phyloP scores from a whole-genome alignment of 2,113 vertebrate species.

The Actenoides hombroni region DNA sequence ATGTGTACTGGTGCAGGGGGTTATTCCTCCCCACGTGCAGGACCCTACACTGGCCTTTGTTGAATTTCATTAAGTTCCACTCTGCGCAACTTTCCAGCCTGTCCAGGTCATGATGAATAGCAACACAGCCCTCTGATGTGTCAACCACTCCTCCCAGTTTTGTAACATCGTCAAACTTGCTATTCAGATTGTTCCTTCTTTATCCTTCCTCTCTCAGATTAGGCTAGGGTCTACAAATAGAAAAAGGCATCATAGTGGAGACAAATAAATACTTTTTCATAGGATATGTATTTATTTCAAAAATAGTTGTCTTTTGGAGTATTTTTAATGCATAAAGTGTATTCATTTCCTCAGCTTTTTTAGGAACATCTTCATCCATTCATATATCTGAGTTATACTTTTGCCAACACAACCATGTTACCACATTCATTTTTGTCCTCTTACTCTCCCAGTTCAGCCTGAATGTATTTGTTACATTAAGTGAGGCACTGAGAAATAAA shows the following conservation, averaged over 20 bases:
- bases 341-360: neutral
- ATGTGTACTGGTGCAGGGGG: too few species aligned
- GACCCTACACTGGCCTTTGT: too few species aligned
- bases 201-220: neutral
- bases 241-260: neutral
- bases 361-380: neutral
- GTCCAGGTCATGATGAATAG: neutral
- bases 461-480: neutral
- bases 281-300: rapidly evolving
- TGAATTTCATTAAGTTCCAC: neutral
- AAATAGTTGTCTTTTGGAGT: neutral
- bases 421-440: neutral
- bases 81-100: neutral
- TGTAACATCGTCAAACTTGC: neutral
- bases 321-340: neutral
- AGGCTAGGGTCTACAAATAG: neutral
- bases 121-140: neutral
- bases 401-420: neutral
- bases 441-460: neutral
- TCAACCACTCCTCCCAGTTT: neutral
- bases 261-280: neutral
- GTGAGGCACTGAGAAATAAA: neutral
- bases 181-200: neutral
- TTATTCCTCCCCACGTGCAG: neutral
- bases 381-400: neutral